Base-by-base conservation (phyloP, 1,140 invertebrate genomes). In the Bombus pascuorum region DNA sequence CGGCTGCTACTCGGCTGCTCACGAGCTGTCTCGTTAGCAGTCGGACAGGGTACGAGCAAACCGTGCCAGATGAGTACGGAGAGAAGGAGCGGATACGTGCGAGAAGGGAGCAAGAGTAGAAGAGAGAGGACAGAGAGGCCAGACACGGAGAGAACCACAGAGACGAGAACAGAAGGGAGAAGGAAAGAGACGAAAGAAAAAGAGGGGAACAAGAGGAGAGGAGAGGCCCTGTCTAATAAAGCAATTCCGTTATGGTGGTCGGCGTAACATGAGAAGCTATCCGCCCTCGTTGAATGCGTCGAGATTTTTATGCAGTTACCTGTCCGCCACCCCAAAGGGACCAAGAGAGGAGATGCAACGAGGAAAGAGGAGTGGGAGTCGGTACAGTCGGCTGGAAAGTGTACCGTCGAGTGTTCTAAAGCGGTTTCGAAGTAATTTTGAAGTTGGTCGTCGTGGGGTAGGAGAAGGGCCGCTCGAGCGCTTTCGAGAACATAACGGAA, bases 261-360 rank as follows among this genome's bases (percentile, higher is more conserved):
- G 91, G 92, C 92, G 94, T 95, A 95, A 95, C 91, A 94, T 93
- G 94, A 95, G 94, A 94, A 95, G 94, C 94, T 88, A 91, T 93
- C 91, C 91, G 91, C 91, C 89, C 91, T 90, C 91, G 89, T 91
- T 88, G 81, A 90, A 90, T 91, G 86, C 85, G 73, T 75, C 39
- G 80, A 84, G 73, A 90, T 90, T 90, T 91, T 91, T 91, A 86
- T 84, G 89, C 82, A 87, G 90, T 91, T 92, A 90, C 91, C 91
- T 87, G 82, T 92, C 83, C 71, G 83, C 83, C 78, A 70, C 32
- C 72, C 81, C 53, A 75, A 28, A 86, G 86, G 82, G 78, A 72
- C 39, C 75, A 15, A 22, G 42, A 53, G 53, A n/a, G 25, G 42
- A 73, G 83, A 66, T 39, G 72, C 70, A 81, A 32, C 32, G 65